phyloP scores from a whole-genome alignment of 1,140 invertebrate species.

The Stegodyphus dumicola region DNA sequence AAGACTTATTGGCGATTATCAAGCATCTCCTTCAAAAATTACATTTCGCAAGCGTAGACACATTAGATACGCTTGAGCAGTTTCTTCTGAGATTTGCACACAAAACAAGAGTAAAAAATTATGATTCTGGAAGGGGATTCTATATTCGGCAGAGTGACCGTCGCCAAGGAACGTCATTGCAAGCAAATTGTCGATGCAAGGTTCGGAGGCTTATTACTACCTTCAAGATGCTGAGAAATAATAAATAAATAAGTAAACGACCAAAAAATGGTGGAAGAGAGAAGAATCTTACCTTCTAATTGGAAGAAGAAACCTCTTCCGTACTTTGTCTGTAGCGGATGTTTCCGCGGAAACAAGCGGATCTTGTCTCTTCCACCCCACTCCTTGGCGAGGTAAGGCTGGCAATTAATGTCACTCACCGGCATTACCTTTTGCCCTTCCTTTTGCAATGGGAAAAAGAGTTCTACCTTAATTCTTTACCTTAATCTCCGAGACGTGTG shows the following conservation, averaged over 20 bases:
- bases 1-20: conserved; percentile 40
- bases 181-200: conserved; percentile 45
- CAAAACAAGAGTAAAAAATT: neutral
- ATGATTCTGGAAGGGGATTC: conserved; percentile 20
- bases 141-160: neutral
- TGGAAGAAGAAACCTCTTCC: conserved; percentile 85
- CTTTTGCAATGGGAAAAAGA: conserved; percentile 20
- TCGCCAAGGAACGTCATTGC: conserved; percentile 12
- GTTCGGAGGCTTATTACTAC: conserved; percentile 39
- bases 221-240: conserved; percentile 28
- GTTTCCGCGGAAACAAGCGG: conserved; percentile 44
- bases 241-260: conserved; percentile 41
- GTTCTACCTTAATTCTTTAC: conserved; percentile 47
- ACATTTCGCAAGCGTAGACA: conserved; percentile 2
- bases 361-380: neutral
- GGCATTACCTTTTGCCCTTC: conserved; percentile 47
- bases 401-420: conserved; percentile 56
- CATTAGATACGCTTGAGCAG: conserved; percentile 43
- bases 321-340: conserved; percentile 79
- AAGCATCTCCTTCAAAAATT: conserved; percentile 7
- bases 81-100: conserved; percentile 40
- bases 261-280: neutral
- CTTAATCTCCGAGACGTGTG: conserved; percentile 47
- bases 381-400: neutral
- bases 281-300: conserved; percentile 39